Evolutionary conservation across 2,797 vertebrate species (phyloP), one percentile per base, ranked within the genome.

Genomic region (Acanthis flammea): DNA sequence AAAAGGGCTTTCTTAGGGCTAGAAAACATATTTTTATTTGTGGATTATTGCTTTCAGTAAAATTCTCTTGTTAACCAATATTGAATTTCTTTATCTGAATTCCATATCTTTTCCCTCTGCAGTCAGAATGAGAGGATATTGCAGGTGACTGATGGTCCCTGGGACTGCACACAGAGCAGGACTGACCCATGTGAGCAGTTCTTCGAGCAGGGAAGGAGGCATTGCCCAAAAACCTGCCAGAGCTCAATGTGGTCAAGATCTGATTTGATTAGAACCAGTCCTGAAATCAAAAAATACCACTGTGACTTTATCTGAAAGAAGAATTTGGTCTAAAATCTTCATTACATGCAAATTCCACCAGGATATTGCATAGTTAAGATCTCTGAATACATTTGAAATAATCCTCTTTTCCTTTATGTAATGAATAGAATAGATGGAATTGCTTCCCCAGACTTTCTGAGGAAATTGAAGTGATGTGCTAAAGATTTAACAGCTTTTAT

Each of bases 401-500:
- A 90, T 89, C 78, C 62, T 80, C 72, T 94, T 81, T 72, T 91
- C 54, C 91, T 94, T 95, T 92, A 55, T 83, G 50, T 70, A 60
- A 92, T 83, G 79, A 96, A 88, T 80, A 91, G 72, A 77, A 91
- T 78, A 78, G 94, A 88, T 88, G 82, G 87, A 96, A 94, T 94
- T 94, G 78, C 91, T 94, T 94, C 83, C 37, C 47, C 54, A 90
- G 87, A 88, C 68, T 62, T 96, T 93, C 82, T 84, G 89, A 91
- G 94, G 89, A 96, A 95, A 93, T 92, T 91, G 82, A 94, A 96
- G 72, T 9, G 54, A 95, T 92, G 73, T 55, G 79, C 94, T 94
- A 78, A 94, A 95, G 87, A 88, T 91, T 95, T 94, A 95, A 91
- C 87, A 84, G 85, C 58, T 95, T 96, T 96, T 96, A 94, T 96